A percentile compares a stretch with the other conserved stretches of the same genome.
Conservation (phyloP, 2,888 invertebrate genomes). For the Mesochorus sp. region DNA sequence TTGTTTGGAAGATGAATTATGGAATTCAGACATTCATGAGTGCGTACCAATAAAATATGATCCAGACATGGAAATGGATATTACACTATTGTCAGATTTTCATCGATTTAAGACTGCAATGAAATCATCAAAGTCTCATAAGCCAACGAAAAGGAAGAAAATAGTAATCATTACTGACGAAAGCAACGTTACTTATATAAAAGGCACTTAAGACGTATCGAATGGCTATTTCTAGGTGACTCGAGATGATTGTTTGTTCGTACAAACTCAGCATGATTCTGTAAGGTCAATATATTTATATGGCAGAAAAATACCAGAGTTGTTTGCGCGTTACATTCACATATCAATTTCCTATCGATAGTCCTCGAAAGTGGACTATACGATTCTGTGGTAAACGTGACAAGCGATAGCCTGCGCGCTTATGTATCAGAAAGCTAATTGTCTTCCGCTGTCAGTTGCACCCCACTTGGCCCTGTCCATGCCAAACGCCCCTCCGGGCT, state of each 20-base stretch:
- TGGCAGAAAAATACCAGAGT: not conserved
- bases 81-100: conserved; percentile 62
- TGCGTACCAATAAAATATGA: conserved; percentile 65
- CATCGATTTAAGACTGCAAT: conserved; percentile 49
- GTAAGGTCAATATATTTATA: conserved; percentile 34
- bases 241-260: too few relatives aligned
- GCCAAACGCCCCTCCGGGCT: conserved; percentile 79
- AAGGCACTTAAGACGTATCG: conserved; percentile 48
- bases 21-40: conserved; percentile 63
- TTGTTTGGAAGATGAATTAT: conserved; percentile 64
- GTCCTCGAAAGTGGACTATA: conserved; percentile 17
- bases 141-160: conserved; percentile 54
- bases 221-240: too few relatives aligned
- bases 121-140: conserved; percentile 31
- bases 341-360: conserved; percentile 11
- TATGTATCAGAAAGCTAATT: conserved; percentile 81
- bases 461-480: conserved; percentile 80
- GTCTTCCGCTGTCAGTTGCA: conserved; percentile 82
- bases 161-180: conserved; percentile 60
- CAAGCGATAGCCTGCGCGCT: conserved; percentile 60
- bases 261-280: conserved; percentile 1
- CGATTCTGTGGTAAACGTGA: conserved; percentile 45
- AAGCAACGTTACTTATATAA: conserved; percentile 60
- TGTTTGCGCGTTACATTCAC: not conserved
- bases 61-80: conserved; percentile 59